Conservation (phyloP, 2,888 invertebrate genomes). For the Pasiphila rectangulata region DNA sequence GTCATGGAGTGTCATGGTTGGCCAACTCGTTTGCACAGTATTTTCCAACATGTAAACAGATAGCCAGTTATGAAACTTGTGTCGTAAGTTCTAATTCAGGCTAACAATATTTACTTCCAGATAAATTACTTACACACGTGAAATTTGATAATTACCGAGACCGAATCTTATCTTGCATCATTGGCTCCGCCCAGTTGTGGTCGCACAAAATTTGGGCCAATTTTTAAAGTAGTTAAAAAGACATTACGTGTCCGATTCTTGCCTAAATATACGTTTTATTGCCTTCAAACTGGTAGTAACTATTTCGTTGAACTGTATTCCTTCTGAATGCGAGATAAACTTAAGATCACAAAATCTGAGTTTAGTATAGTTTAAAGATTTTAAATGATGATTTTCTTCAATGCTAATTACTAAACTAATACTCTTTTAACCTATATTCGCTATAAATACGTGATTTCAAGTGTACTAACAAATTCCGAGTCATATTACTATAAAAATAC, state of each 20-base stretch:
- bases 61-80: conserved; percentile 58
- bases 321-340: too few relatives aligned
- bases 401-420: too few relatives aligned
- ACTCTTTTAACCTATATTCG: too few relatives aligned
- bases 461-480: too few relatives aligned
- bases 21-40: conserved; percentile 45
- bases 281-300: background rate
- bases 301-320: too few relatives aligned
- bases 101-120: conserved; percentile 69
- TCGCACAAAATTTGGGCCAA: conserved; percentile 30
- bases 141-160: conserved; percentile 73
- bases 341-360: too few relatives aligned
- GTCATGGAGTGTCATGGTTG: conserved; percentile 36
- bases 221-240: conserved; percentile 29
- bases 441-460: too few relatives aligned
- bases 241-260: conserved; percentile 21
- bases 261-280: conserved; percentile 12
- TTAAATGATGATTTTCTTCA: too few relatives aligned
- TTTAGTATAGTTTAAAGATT: too few relatives aligned
- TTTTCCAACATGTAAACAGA: conserved; percentile 38
- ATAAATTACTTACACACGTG: conserved; percentile 65
- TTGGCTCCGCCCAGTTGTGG: conserved; percentile 57
- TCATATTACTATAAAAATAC: background rate
- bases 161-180: conserved; percentile 67
- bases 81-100: conserved; percentile 58